phyloP scores from a whole-genome alignment of 2,797 vertebrate species.

The Anniella stebbinsi region DNA sequence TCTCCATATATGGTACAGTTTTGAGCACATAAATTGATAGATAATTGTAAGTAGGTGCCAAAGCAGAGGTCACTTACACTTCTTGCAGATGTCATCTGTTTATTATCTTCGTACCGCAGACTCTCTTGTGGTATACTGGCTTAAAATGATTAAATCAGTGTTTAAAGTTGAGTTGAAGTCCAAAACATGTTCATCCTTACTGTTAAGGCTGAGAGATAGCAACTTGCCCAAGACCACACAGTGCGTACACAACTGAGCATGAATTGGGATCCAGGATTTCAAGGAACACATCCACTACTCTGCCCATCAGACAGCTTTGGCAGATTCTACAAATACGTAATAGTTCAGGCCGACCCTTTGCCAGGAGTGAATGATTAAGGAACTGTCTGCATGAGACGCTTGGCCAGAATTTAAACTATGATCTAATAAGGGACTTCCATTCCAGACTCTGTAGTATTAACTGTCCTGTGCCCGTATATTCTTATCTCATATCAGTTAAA shows the following conservation, averaged over 20 bases:
- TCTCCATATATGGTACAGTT: neutral
- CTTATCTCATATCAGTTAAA: neutral
- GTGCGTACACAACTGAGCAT: too few species aligned
- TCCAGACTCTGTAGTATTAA: constrained; percentile 30
- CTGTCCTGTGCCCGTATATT: neutral
- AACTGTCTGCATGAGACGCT: neutral
- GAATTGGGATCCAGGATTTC: neutral
- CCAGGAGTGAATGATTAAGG: constrained; percentile 10
- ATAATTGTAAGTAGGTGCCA: neutral
- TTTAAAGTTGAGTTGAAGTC: neutral
- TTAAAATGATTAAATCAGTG: neutral
- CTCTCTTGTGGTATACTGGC: neutral
- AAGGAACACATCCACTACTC: neutral
- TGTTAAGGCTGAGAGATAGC: neutral
- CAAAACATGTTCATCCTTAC: neutral
- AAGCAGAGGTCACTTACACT: neutral
- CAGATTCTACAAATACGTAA: neutral
- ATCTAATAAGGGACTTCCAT: constrained; percentile 24
- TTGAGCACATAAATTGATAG: neutral
- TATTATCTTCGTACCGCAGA: neutral
- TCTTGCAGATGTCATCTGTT: neutral
- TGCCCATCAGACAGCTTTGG: neutral
- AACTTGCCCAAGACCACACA: neutral
- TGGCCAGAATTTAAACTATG: constrained; percentile 22
- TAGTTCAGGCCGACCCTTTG: neutral